phyloP scores from a whole-genome alignment of 2,888 invertebrate species.

The Thera britannica region DNA sequence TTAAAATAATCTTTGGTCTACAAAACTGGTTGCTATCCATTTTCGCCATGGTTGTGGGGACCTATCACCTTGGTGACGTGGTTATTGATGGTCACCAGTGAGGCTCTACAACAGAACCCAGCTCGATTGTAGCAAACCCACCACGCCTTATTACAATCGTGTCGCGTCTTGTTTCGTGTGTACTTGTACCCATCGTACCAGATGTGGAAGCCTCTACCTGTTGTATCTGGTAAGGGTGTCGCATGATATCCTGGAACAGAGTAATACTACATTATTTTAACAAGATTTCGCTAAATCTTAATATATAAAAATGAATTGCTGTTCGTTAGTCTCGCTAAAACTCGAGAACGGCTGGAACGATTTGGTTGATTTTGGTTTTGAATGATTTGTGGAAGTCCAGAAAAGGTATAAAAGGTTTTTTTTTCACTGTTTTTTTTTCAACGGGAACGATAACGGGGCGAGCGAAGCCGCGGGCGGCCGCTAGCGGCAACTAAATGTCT shows the following conservation, averaged over 20 bases:
- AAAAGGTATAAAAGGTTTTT: no score
- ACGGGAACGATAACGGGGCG: no score
- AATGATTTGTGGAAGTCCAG: no score
- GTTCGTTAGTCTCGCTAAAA: no score
- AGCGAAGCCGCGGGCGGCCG: no score
- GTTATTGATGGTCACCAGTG: background rate
- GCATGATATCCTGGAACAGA: conserved; percentile 14
- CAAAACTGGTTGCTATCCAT: background rate
- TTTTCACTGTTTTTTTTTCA: no score
- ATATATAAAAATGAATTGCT: no score
- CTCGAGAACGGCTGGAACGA: no score
- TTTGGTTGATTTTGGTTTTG: no score
- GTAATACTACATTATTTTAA: background rate
- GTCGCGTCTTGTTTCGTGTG: background rate
- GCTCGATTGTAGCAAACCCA: conserved; percentile 1
- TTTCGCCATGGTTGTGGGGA: background rate
- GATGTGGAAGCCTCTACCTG: background rate
- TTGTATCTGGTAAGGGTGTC: conserved; percentile 21
- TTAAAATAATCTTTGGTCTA: no score
- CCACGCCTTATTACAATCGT: background rate
- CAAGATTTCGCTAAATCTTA: no score
- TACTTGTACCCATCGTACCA: conserved; percentile 10
- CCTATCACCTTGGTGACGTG: background rate
- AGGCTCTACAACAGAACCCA: conserved; percentile 1
- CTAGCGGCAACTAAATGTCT: no score